Evolutionary conservation across 2,113 vertebrate genomes (phyloP), one percentile per base, ranked within the genome.

Genomic region (Leucopsar rothschildi): DNA sequence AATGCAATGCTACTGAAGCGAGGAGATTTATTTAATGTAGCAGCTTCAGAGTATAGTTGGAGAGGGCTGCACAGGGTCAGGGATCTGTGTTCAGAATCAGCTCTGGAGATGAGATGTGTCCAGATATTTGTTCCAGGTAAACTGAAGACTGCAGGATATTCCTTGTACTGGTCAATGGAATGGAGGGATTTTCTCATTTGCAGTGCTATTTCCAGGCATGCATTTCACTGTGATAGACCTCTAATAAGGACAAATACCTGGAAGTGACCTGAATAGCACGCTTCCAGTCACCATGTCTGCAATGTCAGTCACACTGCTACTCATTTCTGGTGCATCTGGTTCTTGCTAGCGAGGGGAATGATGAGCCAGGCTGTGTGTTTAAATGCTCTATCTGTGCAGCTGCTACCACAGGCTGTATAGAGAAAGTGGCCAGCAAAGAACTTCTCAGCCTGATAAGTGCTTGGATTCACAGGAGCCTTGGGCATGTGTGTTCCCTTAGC

Each of bases 251-350:
- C 37, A 53, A 39, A 42, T 56, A 44, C 10, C 61, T 77, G 56
- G 33, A 45, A 40, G 25, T 70, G 86, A 23, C 20, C 52, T 47
- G 45, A 45, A 15, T 18, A 37, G 37, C 9, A 12, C n/a, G 45
- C 42, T 82, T 65, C 21, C 56, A 40, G 5, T 52, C 40, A 23
- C 59, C 4, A 1, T 39, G 27, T n/a, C 55, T 69, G n/a, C 56
- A 42, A 1, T 2, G 19, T 53, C 31, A 9, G 19, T 53, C 5
- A 1, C 25, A 9, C 33, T 0, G 0, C 49, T n/a, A 4, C 6
- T 3, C 0, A 2, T 55, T 73, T 49, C 64, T 82, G 64, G 29
- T 57, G n/a, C 31, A 10, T 1, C 0, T 20, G 11, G 3, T 16
- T 78, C 57, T 44, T 53, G 20, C 59, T 4, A 52, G 42, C 1